Percentiles rank a stretch among this genome's conserved stretches.
Conservation (phyloP, 2,797 vertebrate species). For the Lacerta bilineata region DNA sequence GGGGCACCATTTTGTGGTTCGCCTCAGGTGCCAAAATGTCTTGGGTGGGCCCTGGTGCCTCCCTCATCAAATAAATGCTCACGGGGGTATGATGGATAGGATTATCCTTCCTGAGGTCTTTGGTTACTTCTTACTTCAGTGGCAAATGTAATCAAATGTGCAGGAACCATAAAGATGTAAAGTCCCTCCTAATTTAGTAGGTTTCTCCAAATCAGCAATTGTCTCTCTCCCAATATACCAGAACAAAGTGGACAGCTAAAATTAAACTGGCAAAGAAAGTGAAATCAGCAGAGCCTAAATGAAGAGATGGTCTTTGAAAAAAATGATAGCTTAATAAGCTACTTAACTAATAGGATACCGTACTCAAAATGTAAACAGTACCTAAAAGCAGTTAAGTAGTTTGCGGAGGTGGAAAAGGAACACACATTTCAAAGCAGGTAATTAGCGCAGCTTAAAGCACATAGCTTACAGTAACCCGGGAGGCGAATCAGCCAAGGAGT, state of each 20-base stretch:
- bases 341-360: slow-evolving; percentile 9
- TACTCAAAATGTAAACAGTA: slow-evolving; percentile 24
- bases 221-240: not conserved
- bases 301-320: not conserved
- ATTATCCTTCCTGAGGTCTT: not conserved
- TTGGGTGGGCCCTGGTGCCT: too few species aligned
- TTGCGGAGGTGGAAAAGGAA: slow-evolving; percentile 15
- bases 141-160: not conserved
- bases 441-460: slow-evolving; percentile 1
- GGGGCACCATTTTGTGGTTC: too few species aligned
- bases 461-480: not conserved
- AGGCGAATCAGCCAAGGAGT: slow-evolving; percentile 10
- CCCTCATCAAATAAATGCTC: not conserved
- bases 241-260: slow-evolving; percentile 3
- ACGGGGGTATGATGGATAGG: not conserved
- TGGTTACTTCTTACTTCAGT: not conserved
- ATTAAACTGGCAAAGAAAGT: not conserved
- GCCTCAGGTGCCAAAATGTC: too few species aligned
- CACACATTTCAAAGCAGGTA: not conserved
- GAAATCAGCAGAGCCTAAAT: not conserved
- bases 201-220: not conserved
- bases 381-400: slow-evolving; percentile 27
- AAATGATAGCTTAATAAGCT: slow-evolving; percentile 3
- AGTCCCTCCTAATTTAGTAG: not conserved
- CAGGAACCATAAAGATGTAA: not conserved